phyloP scores from a whole-genome alignment of 2,888 invertebrate species.

The Sclerodermus sp. region DNA sequence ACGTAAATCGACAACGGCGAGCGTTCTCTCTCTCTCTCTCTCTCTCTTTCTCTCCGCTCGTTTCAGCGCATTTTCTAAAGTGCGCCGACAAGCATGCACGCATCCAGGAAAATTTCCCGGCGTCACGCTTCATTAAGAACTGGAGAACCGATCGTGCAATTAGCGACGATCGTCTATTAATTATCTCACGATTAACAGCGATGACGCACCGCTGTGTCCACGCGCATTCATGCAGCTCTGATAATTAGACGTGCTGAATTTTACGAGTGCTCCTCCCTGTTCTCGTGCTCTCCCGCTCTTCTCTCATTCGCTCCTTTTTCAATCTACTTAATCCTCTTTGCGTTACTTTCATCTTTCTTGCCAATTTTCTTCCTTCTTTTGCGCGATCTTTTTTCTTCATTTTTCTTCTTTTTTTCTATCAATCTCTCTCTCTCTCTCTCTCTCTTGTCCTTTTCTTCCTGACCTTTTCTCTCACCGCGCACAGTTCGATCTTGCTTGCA shows the following conservation, averaged over 20 bases:
- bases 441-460: conserved; percentile 2
- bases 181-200: conserved; percentile 33
- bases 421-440: conserved; percentile 19
- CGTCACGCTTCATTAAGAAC: conserved; percentile 32
- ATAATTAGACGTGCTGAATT: conserved; percentile 41
- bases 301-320: neutral
- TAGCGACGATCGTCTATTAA: conserved; percentile 38
- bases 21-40: too few species aligned
- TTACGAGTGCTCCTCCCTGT: conserved; percentile 29
- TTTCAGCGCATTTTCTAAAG: too few species aligned
- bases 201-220: conserved; percentile 29
- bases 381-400: conserved; percentile 5
- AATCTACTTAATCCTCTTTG: neutral
- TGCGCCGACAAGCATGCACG: too few species aligned
- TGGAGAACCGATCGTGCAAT: conserved; percentile 30
- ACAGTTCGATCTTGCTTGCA: neutral
- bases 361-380: neutral
- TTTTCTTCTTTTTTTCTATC: conserved; percentile 6
- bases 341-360: neutral
- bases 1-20: too few species aligned
- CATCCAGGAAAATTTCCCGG: conserved; percentile 13
- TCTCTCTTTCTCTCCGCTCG: too few species aligned
- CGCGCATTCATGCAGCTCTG: conserved; percentile 16
- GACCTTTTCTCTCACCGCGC: neutral
- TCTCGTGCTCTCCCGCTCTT: neutral